Evolutionary conservation across 2,888 invertebrate species (phyloP).

Genomic region (Lamellibrachia columna): DNA sequence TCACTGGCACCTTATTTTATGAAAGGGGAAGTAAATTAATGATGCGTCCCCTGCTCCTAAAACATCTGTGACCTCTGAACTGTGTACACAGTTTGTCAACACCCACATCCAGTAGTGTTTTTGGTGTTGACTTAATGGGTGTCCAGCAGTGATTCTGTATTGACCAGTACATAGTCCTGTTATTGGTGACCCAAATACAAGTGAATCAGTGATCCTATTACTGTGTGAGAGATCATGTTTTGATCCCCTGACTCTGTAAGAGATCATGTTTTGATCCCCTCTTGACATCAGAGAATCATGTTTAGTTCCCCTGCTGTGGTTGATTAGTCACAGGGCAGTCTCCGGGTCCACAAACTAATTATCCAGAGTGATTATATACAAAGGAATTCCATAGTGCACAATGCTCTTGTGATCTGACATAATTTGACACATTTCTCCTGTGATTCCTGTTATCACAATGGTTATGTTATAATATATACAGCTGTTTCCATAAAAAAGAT

Average conservation of each 20-base stretch:
- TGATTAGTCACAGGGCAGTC: not conserved
- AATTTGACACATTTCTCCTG: not conserved
- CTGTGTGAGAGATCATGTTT: not conserved
- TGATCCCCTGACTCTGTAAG: no score
- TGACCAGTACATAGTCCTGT: constrained; percentile 3
- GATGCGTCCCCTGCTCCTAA: not conserved
- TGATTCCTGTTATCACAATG: not conserved
- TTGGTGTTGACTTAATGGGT: not conserved
- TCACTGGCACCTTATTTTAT: no score
- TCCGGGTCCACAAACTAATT: not conserved
- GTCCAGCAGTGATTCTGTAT: not conserved
- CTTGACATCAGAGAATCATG: not conserved
- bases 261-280: not conserved
- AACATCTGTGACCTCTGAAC: not conserved
- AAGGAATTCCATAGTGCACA: not conserved
- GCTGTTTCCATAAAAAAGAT: not conserved
- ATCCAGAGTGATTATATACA: not conserved
- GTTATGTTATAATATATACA: not conserved
- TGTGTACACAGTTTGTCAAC: not conserved
- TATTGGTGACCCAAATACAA: not conserved
- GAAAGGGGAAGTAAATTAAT: no score
- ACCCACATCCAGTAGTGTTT: not conserved
- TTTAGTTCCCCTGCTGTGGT: not conserved
- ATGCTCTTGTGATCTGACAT: not conserved
- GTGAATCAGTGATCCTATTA: not conserved